phyloP scores from a whole-genome alignment of 1,140 invertebrate species.

The Neodiprion virginianus region DNA sequence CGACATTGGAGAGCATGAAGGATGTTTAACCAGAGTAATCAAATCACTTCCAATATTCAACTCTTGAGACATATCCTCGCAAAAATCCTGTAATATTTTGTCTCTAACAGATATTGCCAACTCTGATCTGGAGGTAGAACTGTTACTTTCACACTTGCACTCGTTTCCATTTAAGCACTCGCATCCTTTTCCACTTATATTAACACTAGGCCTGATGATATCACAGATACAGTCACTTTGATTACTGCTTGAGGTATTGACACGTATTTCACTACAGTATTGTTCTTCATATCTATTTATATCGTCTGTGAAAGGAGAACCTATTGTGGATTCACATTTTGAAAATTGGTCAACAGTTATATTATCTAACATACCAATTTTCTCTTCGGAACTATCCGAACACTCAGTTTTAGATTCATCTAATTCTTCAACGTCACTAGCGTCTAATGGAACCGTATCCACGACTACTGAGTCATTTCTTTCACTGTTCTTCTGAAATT shows the following conservation, averaged over 20 bases:
- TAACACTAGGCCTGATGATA: constrained; percentile 47
- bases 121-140: constrained; percentile 33
- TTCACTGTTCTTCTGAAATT: constrained; percentile 40
- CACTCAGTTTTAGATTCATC: constrained; percentile 46
- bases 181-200: constrained; percentile 42
- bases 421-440: constrained; percentile 51
- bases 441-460: constrained; percentile 47
- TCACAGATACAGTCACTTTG: constrained; percentile 55
- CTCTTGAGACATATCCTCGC: constrained; percentile 57
- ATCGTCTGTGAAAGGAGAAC: constrained; percentile 49
- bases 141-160: constrained; percentile 41
- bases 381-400: constrained; percentile 46
- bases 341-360: constrained; percentile 36
- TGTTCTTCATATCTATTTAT: constrained; percentile 37
- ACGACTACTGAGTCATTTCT: constrained; percentile 44
- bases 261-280: constrained; percentile 37
- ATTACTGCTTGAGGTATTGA: constrained; percentile 47
- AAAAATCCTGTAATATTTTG: constrained; percentile 59
- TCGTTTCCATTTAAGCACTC: constrained; percentile 43
- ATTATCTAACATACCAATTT: constrained; percentile 41
- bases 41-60: constrained; percentile 55
- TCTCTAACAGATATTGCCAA: constrained; percentile 55
- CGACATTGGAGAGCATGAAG: constrained; percentile 54
- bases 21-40: constrained; percentile 57
- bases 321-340: constrained; percentile 42